Base-by-base conservation (phyloP, 2,113 vertebrate species). In the Turdus rufiventris region DNA sequence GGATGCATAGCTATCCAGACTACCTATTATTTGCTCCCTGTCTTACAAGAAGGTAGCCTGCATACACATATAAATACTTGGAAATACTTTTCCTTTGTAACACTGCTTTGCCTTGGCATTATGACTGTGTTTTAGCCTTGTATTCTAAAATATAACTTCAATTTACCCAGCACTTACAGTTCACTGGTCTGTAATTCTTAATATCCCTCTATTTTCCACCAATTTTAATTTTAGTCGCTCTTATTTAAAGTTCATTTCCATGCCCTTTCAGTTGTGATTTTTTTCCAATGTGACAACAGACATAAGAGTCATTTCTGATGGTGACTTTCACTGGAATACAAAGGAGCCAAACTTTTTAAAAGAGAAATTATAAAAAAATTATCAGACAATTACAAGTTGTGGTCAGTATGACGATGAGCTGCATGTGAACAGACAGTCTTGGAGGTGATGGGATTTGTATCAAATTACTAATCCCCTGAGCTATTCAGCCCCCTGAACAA, bases 161-260 rank as follows among this genome's bases (percentile, higher is more conserved):
- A 77, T 90, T 93, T 96, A 86, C 23, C 50, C 61, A 85, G 78
- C 9, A 10, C 78, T 93, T 88, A 91, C 75, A 93, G 91, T 85
- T 95, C 95, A 96, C 33, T 88, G 85, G 74, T 94, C 89, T 95
- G 89, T 58, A 94, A 92, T 94, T 93, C 74, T 87, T 92, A 95
- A 75, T 82, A 95, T 66, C 78, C 38, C 45, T 77, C n/a, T 80
- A 66, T 76, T 92, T 94, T 83, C 82, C 79, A 88, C 38, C 43
- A 43, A 63, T 94, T 88, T 89, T 91, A 63, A 88, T 92, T 95
- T 94, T 70, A 85, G 72, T 61, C 0, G 0, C 53, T 91, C 61
- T 90, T 88, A 82, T 82, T 83, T 91, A 70, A 95, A 93, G 66
- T 85, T 85, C 54, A 85, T 79, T 89, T 96, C 79, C 57, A 57